These are phyloP conservation scores for Syrista parreyssii DNA, from an alignment of 2,888 invertebrate species.

Conservation along the genomic window DNA sequence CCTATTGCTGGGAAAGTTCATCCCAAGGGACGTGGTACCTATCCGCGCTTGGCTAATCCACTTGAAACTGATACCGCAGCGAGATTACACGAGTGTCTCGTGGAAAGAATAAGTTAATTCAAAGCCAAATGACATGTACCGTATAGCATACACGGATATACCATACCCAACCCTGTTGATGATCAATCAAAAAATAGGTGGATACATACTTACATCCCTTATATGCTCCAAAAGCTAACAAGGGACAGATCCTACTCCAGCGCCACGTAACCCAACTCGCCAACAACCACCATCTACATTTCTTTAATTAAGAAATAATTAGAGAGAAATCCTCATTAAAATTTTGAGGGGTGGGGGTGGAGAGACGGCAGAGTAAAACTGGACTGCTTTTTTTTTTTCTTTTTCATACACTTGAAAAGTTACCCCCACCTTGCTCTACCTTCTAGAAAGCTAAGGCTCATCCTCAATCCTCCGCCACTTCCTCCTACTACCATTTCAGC, in stretches of 20 bases:
- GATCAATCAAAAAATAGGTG: background rate
- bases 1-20: background rate
- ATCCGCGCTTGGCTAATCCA: conserved; percentile 36
- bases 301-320: conserved; percentile 50
- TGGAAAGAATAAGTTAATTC: conserved; percentile 38
- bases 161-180: background rate
- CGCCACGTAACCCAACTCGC: background rate
- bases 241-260: background rate
- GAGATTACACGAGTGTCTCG: conserved; percentile 44
- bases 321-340: conserved; percentile 35
- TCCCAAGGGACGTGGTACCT: conserved; percentile 5
- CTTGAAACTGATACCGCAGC: conserved; percentile 38
- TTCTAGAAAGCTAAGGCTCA: background rate
- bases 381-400: background rate
- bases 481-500: background rate
- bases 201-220: background rate
- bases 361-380: background rate
- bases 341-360: conserved; percentile 21
- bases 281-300: conserved; percentile 25
- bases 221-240: background rate
- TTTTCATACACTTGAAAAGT: background rate
- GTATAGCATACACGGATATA: background rate
- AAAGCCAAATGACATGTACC: background rate
- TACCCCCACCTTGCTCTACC: background rate
- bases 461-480: background rate